These are phyloP conservation scores for Melanchra persicariae DNA, from an alignment of 2,888 invertebrate species.

Conservation along the genomic window DNA sequence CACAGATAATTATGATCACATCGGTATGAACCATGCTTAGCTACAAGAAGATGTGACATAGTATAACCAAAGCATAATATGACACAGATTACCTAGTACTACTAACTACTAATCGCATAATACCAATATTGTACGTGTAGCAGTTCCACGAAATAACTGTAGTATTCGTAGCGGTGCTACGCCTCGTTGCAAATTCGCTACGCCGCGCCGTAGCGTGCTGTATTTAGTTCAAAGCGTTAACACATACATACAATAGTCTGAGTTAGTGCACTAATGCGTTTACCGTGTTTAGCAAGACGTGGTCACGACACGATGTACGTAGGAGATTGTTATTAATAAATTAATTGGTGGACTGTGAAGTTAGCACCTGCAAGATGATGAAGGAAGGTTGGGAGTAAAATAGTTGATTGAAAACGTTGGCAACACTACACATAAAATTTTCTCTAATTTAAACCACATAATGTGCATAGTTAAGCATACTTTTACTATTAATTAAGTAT, in stretches of 20 bases:
- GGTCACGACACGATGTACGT: conserved; percentile 23
- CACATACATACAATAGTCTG: conserved; percentile 36
- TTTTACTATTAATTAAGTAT: no score
- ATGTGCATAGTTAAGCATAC: no score
- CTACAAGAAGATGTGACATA: background rate
- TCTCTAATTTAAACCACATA: no score
- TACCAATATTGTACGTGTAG: conserved; percentile 40
- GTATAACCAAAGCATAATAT: conserved; percentile 4
- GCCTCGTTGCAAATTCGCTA: conserved; percentile 55
- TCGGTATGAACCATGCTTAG: background rate
- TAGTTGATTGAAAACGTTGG: background rate
- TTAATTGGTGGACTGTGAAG: conserved; percentile 17
- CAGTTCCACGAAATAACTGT: conserved; percentile 42
- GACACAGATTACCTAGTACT: conserved; percentile 6
- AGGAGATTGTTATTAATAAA: conserved; percentile 41
- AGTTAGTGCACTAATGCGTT: conserved; percentile 56
- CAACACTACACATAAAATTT: no score
- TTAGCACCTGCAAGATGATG: background rate
- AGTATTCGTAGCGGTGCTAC: conserved; percentile 44
- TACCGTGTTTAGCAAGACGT: conserved; percentile 50
- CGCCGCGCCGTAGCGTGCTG: conserved; percentile 46
- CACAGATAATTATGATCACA: background rate
- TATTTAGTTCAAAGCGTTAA: conserved; percentile 53
- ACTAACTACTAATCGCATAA: conserved; percentile 30
- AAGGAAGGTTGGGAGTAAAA: background rate